Evolutionary conservation across 1,140 invertebrate species (phyloP), one percentile per base, ranked within the genome.

Genomic region (Pogonomyrmex barbatus): DNA sequence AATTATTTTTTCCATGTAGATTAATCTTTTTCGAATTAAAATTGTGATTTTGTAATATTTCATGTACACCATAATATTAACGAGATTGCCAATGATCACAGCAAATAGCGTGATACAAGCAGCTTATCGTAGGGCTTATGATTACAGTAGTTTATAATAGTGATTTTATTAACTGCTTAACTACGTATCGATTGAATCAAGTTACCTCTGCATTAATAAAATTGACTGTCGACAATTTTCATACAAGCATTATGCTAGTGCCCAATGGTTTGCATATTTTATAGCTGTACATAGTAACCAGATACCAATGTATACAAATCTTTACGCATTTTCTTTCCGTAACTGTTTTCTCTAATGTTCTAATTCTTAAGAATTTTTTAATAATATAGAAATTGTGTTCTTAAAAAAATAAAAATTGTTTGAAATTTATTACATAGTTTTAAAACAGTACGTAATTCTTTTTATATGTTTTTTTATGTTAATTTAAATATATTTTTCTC

Each of bases 171-270:
- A 79, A 68, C 63, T 24, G 77, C 36, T 81, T 81, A 36, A 70
- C 47, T 70, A 81, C n/a, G 65, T 70, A 81, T 81, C 62, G 63
- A 81, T 78, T 65, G 76, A 78, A 81, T 81, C 63, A 56, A 70
- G 63, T 68, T 81, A 70, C 63, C 45, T 68, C 47, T 70, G 39
- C 50, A 81, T 81, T 81, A 81, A 79, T 68, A 70, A 81, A 70
- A 81, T 68, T 81, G 56, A 42, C 56, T 62, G 77, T 70, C 76
- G 42, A 68, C 77, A 54, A 24, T 68, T 79, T 79, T 81, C 77
- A 70, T 81, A 17, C n/a, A 5, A 4, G 14, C 63, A 81, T 81
- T 81, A 70, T 17, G 47, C 14, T 36, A 33, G 8, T 42, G 70
- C 47, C 12, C n/a, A 36, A n/a, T 79, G 63, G 9, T 81, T 81